A percentile compares a stretch with the other conserved stretches of the same genome.
Conservation (phyloP, 1,140 invertebrate genomes). For the Homalodisca vitripennis region DNA sequence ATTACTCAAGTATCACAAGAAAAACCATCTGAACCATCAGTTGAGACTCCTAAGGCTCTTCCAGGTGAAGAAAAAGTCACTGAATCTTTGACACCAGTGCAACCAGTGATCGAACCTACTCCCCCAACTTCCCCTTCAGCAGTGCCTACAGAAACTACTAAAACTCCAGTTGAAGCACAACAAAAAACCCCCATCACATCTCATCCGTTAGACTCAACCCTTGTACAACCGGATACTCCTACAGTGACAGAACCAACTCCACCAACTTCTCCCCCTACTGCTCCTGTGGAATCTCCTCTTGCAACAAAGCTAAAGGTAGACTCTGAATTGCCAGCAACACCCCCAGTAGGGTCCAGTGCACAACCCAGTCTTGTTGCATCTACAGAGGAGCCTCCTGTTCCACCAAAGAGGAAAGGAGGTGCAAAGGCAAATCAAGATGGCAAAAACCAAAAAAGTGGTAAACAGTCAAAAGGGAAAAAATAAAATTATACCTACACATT, state of each 20-base stretch:
- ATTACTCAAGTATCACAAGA: not conserved
- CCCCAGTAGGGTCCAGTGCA: constrained; percentile 14
- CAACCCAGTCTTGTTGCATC: not conserved
- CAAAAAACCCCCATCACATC: too few species aligned
- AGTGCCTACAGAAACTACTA: not conserved
- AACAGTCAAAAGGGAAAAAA: constrained; percentile 33
- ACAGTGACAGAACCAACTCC: constrained; percentile 29
- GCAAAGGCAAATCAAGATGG: constrained; percentile 22
- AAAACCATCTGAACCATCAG: constrained; percentile 1
- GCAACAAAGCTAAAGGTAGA: constrained; percentile 23
- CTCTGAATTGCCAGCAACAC: constrained; percentile 25
- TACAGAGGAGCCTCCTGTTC: constrained; percentile 46
- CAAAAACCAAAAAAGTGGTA: constrained; percentile 32
- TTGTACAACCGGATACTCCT: constrained; percentile 24
- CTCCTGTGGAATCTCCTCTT: constrained; percentile 17
- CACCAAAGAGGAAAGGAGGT: constrained; percentile 49
- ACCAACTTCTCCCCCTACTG: constrained; percentile 25
- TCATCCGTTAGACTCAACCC: not conserved
- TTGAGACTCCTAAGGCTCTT: constrained; percentile 4
- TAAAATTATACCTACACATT: not conserved
- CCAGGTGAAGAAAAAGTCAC: too few species aligned
- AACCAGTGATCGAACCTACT: not conserved
- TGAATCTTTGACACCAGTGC: too few species aligned
- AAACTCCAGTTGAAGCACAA: constrained; percentile 19
- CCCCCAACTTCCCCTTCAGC: constrained; percentile 4